These are phyloP conservation scores for Corynorhinus townsendii DNA, from an alignment of 2,113 vertebrate genomes.

Conservation along the genomic window DNA sequence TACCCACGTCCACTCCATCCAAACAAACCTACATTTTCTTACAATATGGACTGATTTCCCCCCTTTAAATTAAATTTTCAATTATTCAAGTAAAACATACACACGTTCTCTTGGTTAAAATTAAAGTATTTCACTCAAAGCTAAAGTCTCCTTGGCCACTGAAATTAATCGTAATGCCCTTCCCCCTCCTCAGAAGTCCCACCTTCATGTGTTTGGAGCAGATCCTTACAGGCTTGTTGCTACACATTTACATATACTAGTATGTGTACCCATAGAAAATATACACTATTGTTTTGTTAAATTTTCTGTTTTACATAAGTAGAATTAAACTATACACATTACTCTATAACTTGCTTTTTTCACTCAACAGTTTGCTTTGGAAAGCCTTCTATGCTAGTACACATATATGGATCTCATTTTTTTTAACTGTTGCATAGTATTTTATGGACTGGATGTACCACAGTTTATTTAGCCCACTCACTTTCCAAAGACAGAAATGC, in stretches of 20 bases:
- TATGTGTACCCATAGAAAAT: background rate
- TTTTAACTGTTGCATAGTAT: background rate
- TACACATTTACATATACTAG: background rate
- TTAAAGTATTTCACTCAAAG: background rate
- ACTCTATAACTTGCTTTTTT: background rate
- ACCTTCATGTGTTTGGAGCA: background rate
- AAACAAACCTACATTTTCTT: background rate
- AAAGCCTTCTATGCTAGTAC: background rate
- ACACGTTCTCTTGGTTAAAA: background rate
- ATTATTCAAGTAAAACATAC: background rate
- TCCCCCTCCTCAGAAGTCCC: background rate
- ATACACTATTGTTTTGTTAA: background rate
- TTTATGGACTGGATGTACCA: background rate
- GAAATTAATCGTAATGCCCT: background rate
- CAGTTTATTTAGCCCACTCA: conserved; percentile 19
- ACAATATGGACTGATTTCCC: background rate
- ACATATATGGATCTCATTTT: background rate
- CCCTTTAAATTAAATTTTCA: background rate
- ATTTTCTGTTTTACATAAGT: background rate
- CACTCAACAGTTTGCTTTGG: background rate
- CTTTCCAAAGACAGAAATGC: conserved; percentile 56
- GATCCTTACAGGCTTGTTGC: background rate
- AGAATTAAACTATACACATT: background rate
- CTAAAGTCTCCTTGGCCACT: background rate
- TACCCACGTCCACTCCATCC: background rate